Percentiles rank a stretch among this genome's conserved stretches.
Conservation (phyloP, 2,797 vertebrate species). For the Vultur gryphus region DNA sequence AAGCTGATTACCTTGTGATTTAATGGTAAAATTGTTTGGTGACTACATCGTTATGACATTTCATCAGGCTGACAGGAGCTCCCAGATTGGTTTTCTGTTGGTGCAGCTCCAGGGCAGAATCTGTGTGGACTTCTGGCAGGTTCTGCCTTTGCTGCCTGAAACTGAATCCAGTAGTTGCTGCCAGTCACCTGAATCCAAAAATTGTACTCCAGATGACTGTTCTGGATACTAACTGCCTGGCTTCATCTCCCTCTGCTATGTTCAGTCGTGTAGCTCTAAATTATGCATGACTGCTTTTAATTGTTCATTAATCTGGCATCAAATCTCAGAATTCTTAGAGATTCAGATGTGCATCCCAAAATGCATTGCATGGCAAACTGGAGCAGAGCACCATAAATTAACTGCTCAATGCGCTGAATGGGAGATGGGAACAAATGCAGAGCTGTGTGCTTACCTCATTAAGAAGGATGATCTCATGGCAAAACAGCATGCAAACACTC, state of each 20-base stretch:
- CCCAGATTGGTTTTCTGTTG: neutral
- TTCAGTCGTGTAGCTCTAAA: neutral
- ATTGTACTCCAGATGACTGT: neutral
- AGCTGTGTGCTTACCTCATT: neutral
- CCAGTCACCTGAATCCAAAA: neutral
- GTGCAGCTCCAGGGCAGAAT: neutral
- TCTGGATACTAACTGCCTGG: neutral
- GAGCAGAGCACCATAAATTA: neutral
- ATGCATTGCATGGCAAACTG: neutral
- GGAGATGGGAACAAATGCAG: neutral
- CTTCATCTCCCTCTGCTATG: neutral
- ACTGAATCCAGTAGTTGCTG: neutral
- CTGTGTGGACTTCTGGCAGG: neutral
- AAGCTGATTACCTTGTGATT: neutral
- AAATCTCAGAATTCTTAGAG: neutral
- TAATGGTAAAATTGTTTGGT: neutral
- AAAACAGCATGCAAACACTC: neutral
- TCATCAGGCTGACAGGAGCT: neutral
- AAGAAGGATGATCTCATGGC: neutral
- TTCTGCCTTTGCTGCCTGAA: conserved; percentile 3
- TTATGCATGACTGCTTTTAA: neutral
- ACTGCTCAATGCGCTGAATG: rapidly evolving
- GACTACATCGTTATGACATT: neutral
- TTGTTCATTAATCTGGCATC: neutral
- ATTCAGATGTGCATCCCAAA: neutral